A percentile compares a stretch with the other conserved stretches of the same genome.
Evolutionary conservation across 2,797 vertebrate species (phyloP).

Genomic region (Etheostoma perlongum): DNA sequence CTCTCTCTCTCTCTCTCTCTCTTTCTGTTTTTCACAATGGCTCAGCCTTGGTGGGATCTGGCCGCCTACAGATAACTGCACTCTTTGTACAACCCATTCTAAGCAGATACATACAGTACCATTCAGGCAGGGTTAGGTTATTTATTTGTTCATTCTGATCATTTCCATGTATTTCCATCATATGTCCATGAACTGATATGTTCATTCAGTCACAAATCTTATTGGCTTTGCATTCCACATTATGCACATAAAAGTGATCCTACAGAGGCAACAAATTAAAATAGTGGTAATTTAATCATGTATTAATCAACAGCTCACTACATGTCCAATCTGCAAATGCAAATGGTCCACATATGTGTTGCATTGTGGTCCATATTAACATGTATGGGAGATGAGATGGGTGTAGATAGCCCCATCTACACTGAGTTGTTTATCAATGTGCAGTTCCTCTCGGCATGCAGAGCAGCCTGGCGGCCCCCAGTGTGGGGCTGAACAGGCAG

Average conservation of each 20-base stretch:
- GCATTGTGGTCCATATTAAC: conserved; percentile 56
- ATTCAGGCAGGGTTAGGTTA: conserved; percentile 71
- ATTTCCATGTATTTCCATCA: conserved; percentile 75
- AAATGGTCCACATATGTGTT: conserved; percentile 50
- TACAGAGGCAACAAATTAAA: conserved; percentile 37
- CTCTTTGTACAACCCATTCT: conserved; percentile 77
- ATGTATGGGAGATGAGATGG: conserved; percentile 68
- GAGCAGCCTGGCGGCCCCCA: conserved; percentile 77
- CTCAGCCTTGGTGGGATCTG: conserved; percentile 80
- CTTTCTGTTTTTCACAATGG: conserved; percentile 74
- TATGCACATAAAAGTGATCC: conserved; percentile 47
- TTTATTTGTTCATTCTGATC: conserved; percentile 77
- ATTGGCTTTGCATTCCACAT: conserved; percentile 35
- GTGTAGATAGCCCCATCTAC: conserved; percentile 63
- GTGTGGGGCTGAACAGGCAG: conserved; percentile 78
- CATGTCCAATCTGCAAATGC: conserved; percentile 46
- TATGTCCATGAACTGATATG: conserved; percentile 51
- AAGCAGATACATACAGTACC: conserved; percentile 71
- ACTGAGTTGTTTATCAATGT: conserved; percentile 73
- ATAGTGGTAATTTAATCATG: conserved; percentile 53
- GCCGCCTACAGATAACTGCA: conserved; percentile 79
- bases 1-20: conserved; percentile 37
- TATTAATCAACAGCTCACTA: conserved; percentile 44
- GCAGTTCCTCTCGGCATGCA: conserved; percentile 74
- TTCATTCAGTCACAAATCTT: conserved; percentile 60